These are phyloP conservation scores for Antheraea mylitta DNA, from an alignment of 1,140 invertebrate species.

Conservation along the genomic window DNA sequence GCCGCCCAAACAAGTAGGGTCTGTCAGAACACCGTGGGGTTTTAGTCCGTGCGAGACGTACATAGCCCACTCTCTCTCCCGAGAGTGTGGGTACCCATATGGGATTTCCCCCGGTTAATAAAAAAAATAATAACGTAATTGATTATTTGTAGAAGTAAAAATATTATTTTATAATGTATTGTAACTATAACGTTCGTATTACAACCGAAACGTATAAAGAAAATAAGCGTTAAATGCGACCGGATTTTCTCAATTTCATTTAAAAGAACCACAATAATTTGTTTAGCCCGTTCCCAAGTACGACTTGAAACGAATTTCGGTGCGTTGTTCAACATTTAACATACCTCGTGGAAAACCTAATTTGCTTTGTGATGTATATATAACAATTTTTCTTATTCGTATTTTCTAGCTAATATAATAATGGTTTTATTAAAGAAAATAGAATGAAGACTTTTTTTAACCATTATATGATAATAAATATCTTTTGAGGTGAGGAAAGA, in stretches of 20 bases:
- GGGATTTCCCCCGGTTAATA: too few species aligned
- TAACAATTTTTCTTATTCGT: constrained; percentile 22
- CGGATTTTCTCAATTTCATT: constrained; percentile 45
- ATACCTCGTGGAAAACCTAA: constrained; percentile 47
- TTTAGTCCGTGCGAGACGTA: too few species aligned
- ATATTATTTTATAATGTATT: not conserved
- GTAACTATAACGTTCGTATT: not conserved
- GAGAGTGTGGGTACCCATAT: too few species aligned
- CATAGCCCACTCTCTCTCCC: too few species aligned
- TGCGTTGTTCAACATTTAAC: constrained; percentile 39
- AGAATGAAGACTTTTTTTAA: too few species aligned
- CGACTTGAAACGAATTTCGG: constrained; percentile 53
- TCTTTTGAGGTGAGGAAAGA: too few species aligned
- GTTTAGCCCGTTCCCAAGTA: constrained; percentile 40
- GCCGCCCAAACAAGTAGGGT: too few species aligned
- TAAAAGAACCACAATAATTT: constrained; percentile 58
- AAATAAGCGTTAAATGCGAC: constrained; percentile 12
- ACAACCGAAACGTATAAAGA: not conserved
- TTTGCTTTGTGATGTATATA: constrained; percentile 28
- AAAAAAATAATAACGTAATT: too few species aligned
- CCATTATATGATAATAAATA: not conserved
- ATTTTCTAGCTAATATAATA: not conserved
- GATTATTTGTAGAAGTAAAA: not conserved
- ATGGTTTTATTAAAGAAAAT: not conserved
- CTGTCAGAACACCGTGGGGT: too few species aligned